A percentile compares a stretch with the other conserved stretches of the same genome.
These are phyloP conservation scores for Eulacestoma nigropectus DNA, from an alignment of 2,113 vertebrate genomes.

Conservation along the genomic window DNA sequence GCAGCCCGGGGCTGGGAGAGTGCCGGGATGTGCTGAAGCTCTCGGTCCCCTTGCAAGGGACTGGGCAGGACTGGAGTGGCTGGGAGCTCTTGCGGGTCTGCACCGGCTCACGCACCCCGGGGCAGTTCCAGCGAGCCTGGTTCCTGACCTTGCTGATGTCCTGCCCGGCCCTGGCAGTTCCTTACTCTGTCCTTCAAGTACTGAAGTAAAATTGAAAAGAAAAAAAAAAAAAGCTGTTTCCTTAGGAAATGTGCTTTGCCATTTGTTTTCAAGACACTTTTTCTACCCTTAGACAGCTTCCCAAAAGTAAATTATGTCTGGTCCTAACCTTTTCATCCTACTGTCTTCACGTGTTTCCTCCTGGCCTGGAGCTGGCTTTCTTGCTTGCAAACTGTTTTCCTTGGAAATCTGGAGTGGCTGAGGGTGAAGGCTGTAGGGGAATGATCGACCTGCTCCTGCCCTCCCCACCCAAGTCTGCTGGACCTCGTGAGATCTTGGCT, in stretches of 20 bases:
- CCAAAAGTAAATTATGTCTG: background rate
- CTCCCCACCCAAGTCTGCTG: fast-evolving
- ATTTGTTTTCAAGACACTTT: background rate
- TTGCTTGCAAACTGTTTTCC: background rate
- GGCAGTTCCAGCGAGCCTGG: background rate
- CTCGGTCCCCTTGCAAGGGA: fast-evolving
- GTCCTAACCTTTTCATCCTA: constrained; percentile 36
- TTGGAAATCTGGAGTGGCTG: background rate
- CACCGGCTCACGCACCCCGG: fast-evolving
- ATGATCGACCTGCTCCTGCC: background rate
- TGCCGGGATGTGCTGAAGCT: background rate
- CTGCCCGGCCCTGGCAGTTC: background rate
- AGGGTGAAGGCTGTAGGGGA: background rate
- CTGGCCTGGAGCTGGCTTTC: background rate
- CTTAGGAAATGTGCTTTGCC: constrained; percentile 15
- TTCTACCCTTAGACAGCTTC: background rate
- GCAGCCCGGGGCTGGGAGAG: background rate
- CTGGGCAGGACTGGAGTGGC: background rate
- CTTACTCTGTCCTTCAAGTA: background rate
- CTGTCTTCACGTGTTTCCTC: constrained; percentile 60
- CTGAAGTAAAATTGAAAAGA: background rate
- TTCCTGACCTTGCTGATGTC: background rate
- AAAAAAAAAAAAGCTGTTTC: background rate
- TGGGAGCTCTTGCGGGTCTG: background rate
- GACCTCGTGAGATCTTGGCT: background rate